Evolutionary conservation across 2,113 vertebrate genomes (phyloP), one percentile per base, ranked within the genome.

Genomic region (Ophiodon elongatus): DNA sequence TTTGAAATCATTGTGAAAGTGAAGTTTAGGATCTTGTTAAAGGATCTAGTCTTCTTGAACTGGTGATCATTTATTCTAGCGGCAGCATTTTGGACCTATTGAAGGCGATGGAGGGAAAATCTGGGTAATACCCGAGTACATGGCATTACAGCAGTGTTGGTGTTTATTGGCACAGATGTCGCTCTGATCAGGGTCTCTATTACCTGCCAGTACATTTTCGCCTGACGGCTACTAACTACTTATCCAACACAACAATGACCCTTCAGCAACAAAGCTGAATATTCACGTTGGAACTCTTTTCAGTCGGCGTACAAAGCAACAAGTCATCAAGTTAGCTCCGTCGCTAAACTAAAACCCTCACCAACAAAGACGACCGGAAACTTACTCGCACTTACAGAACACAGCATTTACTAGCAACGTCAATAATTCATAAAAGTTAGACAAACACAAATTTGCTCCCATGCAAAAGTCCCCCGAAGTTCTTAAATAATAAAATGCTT

Each of bases 401-500:
- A 33, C 8, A 6, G 45, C 0, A 59, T 35, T 67, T 60, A 50
- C 21, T 37, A 31, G 37, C 6, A 70, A 31, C 27, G 27, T 70
- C 45, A 80, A 65, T 80, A 25, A 80, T 41, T 85, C n/a, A 65
- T 27, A n/a, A n/a, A 1, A 8, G 72, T 64, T 35, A 62, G 23
- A 67, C 75, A 68, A 70, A 69, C 54, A 66, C 1, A 25, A 66
- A 71, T 80, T 56, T 23, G 25, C 31, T 39, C 13, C 17, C 67
- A 60, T 0, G 1, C 25, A 23, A 72, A 74, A 35, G 27, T 9
- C 63, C 10, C n/a, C 21, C 1, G 25, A 66, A 21, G 65, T 56
- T 60, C 2, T 81, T 47, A 60, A 83, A 79, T 70, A 57, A 67
- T 63, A 37, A 68, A 56, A 85, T 23, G 2, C 37, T 64, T 59